A percentile compares a stretch with the other conserved stretches of the same genome.
Conservation (phyloP, 2,888 invertebrate genomes). For the Erebia palarica region DNA sequence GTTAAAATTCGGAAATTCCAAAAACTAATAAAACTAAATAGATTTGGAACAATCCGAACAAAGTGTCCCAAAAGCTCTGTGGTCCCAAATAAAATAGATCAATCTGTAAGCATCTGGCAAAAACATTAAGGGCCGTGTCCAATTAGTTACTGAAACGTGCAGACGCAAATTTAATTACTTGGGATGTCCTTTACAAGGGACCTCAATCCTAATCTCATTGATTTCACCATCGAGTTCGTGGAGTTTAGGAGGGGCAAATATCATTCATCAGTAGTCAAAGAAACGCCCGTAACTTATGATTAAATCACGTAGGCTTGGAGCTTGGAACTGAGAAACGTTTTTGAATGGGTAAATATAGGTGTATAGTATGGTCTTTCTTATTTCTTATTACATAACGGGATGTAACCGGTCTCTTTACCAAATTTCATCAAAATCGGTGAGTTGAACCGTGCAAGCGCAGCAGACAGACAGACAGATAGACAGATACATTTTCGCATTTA, state of each 20-base stretch:
- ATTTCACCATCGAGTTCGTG: neutral
- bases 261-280: neutral
- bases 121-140: conserved; percentile 21
- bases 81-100: conserved; percentile 6
- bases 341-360: no score
- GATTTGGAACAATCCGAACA: neutral
- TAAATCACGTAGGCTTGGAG: no score
- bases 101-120: conserved; percentile 23
- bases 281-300: neutral
- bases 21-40: neutral
- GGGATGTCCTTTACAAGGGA: conserved; percentile 19
- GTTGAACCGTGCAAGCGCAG: no score
- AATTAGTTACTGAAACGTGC: conserved; percentile 26
- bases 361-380: no score
- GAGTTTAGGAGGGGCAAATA: neutral
- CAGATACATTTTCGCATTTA: no score
- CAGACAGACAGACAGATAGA: no score
- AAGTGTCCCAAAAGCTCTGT: neutral
- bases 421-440: no score
- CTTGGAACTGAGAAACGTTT: no score
- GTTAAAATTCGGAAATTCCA: neutral
- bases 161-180: conserved; percentile 27
- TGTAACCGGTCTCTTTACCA: no score
- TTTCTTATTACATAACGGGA: no score
- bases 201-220: conserved; percentile 15